Base-by-base conservation (phyloP, 2,797 vertebrate genomes). In the Syndactyla subalaris region DNA sequence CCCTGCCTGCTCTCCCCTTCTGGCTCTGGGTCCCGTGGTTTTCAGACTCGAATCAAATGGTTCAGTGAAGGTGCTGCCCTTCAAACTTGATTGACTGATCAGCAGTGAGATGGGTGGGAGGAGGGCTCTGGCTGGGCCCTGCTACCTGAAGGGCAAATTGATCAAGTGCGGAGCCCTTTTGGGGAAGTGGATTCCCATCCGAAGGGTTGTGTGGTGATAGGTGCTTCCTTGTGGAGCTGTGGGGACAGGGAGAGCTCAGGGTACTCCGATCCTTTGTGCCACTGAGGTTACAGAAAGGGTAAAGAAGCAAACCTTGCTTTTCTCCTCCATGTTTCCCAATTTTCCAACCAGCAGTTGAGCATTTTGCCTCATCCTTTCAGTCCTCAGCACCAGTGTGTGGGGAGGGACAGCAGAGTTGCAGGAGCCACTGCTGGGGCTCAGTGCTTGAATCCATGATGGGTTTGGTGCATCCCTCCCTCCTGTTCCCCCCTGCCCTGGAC, bases 21-120 rank as follows among this genome's bases (percentile, higher is more conserved):
- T 91, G 74, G 36, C 80, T 92, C 85, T 34, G 1, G 0, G 55
- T 78, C 73, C 82, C 0, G 0, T 59, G 72, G 22, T 92, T 89
- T 91, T 16, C 85, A 91, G 41, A 49, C 92, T 71, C 61, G 18
- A 74, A 90, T 91, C 85, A 81, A 61, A 65, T 51, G 84, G 89
- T 81, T 92, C 75, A 49, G 83, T 52, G 82, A 58, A 95, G 89
- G 94, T 79, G 73, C 91, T 94, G 93, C 89, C 85, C 90, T 95
- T 96, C 91, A 76, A 59, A 92, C 76, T 83, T 94, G 92, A 96
- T 95, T 87, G 96, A 93, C 88, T 93, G 92, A 52, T 68, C 20
- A 55, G 76, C 2, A 1, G 38, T n/a, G 80, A 66, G 85, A 5
- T 71, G 90, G 73, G 18, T 71, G 88, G 79, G 70, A 89, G 85